Evolutionary conservation across 1,140 invertebrate genomes (phyloP).

Genomic region (Brachystomella parvula): DNA sequence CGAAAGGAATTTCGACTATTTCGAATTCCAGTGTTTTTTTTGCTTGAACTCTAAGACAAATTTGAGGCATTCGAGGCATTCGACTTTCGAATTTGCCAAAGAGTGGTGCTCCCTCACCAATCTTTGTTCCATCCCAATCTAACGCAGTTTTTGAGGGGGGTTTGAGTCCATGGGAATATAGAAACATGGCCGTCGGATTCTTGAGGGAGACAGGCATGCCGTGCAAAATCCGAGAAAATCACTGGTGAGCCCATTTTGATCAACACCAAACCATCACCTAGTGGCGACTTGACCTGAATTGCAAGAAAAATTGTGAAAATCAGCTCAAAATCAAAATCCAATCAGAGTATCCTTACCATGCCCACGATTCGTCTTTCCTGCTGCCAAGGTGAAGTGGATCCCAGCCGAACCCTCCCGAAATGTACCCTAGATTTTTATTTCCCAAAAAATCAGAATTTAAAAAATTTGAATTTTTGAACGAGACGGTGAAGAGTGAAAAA

Average conservation of each 20-base stretch:
- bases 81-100: too few species aligned
- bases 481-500: too few species aligned
- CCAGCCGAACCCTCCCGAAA: constrained; percentile 64
- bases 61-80: too few species aligned
- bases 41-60: too few species aligned
- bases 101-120: too few species aligned
- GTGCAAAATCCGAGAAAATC: constrained; percentile 67
- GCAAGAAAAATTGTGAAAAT: neutral
- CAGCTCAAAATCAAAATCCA: neutral
- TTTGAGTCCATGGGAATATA: constrained; percentile 32
- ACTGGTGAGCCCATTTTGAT: constrained; percentile 69
- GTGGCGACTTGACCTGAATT: constrained; percentile 60
- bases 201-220: constrained; percentile 67
- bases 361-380: constrained; percentile 74
- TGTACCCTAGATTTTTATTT: constrained; percentile 47
- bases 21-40: too few species aligned
- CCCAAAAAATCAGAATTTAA: neutral
- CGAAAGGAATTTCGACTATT: too few species aligned
- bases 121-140: constrained; percentile 36
- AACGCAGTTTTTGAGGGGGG: constrained; percentile 22
- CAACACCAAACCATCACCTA: constrained; percentile 74
- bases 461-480: constrained; percentile 39
- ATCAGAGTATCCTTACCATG: constrained; percentile 52
- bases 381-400: constrained; percentile 73
- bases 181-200: constrained; percentile 21